These are phyloP conservation scores for Ctenodactylus gundi DNA, from an alignment of 2,113 vertebrate genomes.

Conservation along the genomic window DNA sequence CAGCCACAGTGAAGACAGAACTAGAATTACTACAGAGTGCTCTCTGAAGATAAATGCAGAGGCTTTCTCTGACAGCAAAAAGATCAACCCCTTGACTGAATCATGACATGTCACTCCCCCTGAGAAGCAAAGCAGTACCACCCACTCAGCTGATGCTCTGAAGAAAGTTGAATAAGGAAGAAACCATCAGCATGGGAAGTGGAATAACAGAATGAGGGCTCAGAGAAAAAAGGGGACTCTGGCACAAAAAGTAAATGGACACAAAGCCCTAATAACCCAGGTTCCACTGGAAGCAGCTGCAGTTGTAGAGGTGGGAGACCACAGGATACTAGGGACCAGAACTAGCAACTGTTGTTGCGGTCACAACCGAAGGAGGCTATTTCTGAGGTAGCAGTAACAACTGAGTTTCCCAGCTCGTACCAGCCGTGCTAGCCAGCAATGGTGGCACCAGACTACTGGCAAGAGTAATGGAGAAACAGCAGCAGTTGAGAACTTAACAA, in stretches of 20 bases:
- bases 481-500: background rate
- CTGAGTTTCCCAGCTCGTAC: background rate
- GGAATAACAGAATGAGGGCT: background rate
- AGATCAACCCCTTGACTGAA: conserved; percentile 54
- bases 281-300: background rate
- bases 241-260: background rate
- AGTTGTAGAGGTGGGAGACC: background rate
- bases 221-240: background rate
- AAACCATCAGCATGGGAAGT: background rate
- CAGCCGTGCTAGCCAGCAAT: background rate
- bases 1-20: conserved; percentile 30
- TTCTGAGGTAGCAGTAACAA: background rate
- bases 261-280: background rate
- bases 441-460: background rate
- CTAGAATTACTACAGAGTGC: conserved; percentile 20
- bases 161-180: conserved; percentile 32
- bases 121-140: conserved; percentile 50
- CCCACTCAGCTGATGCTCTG: conserved; percentile 57
- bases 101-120: conserved; percentile 52
- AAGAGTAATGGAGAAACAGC: background rate
- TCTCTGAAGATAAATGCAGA: conserved; percentile 54
- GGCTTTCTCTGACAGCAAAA: conserved; percentile 64
- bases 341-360: background rate
- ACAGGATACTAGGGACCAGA: background rate
- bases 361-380: background rate